A percentile compares a stretch with the other conserved stretches of the same genome.
Evolutionary conservation across 2,113 vertebrate species (phyloP).

Genomic region (Myiagra hebetior): DNA sequence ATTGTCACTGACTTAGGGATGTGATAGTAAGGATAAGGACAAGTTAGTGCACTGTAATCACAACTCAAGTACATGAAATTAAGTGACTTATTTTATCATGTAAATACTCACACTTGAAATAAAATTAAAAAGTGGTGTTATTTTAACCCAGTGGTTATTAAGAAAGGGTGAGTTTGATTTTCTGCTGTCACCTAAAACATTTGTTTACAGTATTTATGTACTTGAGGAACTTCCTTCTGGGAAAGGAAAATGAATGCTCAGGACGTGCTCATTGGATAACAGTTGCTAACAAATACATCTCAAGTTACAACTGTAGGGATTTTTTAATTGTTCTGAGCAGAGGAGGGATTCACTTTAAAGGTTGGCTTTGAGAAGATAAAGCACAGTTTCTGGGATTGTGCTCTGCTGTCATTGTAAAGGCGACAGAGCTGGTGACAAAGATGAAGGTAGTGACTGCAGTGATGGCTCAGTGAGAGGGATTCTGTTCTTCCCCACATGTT

Average conservation of each 20-base stretch:
- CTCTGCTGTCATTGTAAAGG: neutral
- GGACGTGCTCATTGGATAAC: neutral
- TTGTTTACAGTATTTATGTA: neutral
- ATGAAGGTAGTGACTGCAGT: neutral
- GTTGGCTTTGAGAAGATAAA: neutral
- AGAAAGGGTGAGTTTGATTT: neutral
- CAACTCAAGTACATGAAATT: neutral
- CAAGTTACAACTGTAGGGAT: neutral
- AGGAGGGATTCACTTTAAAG: neutral
- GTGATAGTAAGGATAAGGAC: neutral
- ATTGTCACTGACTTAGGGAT: neutral
- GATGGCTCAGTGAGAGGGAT: neutral
- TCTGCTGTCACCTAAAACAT: neutral
- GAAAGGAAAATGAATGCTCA: neutral
- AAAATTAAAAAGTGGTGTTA: neutral
- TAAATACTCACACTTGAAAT: neutral
- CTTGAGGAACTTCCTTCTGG: neutral
- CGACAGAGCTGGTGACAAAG: neutral
- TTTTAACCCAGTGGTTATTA: neutral
- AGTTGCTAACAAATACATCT: neutral
- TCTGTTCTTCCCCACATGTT: neutral
- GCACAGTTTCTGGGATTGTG: neutral
- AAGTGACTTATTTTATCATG: neutral
- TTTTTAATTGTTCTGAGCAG: neutral
- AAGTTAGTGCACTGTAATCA: neutral